Evolutionary conservation across 2,888 invertebrate species (phyloP).

Genomic region (Troides aeacus): DNA sequence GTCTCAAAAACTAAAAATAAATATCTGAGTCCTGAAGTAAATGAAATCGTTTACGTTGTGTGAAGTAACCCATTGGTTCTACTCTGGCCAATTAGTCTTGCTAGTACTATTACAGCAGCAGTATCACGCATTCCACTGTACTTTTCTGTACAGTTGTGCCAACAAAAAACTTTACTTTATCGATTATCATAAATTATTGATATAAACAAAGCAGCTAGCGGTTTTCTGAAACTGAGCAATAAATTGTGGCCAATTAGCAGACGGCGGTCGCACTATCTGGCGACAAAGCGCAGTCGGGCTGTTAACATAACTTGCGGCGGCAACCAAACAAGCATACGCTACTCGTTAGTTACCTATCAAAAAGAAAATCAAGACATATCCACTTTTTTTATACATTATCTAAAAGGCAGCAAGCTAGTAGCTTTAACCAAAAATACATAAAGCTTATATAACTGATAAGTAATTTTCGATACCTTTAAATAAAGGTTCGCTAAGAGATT

Average conservation of each 20-base stretch:
- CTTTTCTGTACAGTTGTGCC: neutral
- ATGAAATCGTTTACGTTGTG: no score
- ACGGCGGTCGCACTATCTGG: slow-evolving; percentile 54
- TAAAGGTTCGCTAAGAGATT: no score
- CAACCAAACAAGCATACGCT: slow-evolving; percentile 38
- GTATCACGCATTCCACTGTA: neutral
- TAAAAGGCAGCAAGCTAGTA: neutral
- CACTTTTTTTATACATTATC: neutral
- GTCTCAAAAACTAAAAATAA: no score
- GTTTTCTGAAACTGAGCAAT: slow-evolving; percentile 50
- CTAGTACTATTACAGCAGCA: neutral
- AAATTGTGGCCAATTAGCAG: slow-evolving; percentile 76
- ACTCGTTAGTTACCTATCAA: slow-evolving; percentile 33
- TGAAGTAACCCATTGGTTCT: neutral
- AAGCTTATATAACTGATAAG: no score
- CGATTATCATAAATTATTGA: slow-evolving; percentile 7
- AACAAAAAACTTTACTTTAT: neutral
- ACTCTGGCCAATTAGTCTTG: neutral
- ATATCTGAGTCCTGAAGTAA: no score
- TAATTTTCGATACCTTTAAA: no score
- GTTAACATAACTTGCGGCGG: slow-evolving; percentile 49
- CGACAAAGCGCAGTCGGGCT: slow-evolving; percentile 58
- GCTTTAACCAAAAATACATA: no score
- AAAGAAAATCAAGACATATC: neutral
- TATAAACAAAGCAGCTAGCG: slow-evolving; percentile 34